Conservation (phyloP, 2,113 vertebrate genomes). For the Odontophorus gujanensis region DNA sequence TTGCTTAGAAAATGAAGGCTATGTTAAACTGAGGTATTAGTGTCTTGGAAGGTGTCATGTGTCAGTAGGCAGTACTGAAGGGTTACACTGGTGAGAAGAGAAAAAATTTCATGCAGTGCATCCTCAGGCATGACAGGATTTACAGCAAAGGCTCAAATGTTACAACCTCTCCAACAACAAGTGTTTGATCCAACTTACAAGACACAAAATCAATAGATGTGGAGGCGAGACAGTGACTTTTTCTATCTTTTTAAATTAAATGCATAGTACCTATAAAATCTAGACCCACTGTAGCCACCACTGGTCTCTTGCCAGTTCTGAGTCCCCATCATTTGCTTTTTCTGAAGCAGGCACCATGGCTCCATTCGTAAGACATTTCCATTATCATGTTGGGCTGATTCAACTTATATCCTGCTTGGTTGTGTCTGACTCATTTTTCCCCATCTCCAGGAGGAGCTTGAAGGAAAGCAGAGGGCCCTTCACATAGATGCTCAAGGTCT, state of each 20-base stretch:
- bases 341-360: constrained; percentile 20
- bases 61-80: not conserved
- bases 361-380: constrained; percentile 23
- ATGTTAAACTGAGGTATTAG: not conserved
- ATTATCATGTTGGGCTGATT: constrained; percentile 18
- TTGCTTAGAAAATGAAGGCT: not conserved
- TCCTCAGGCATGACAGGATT: not conserved
- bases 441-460: not conserved
- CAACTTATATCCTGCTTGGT: constrained; percentile 5
- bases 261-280: not conserved
- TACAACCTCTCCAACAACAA: not conserved
- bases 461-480: constrained; percentile 50
- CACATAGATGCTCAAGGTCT: constrained; percentile 39
- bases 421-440: not conserved
- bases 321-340: constrained; percentile 35
- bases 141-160: not conserved
- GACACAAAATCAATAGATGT: not conserved
- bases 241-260: not conserved
- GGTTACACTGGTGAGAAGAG: not conserved
- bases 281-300: not conserved
- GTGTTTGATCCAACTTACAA: not conserved
- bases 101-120: not conserved
- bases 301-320: not conserved
- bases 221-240: not conserved
- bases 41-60: no score